Conservation (phyloP, 2,888 invertebrate genomes). For the Melanostoma scalare region DNA sequence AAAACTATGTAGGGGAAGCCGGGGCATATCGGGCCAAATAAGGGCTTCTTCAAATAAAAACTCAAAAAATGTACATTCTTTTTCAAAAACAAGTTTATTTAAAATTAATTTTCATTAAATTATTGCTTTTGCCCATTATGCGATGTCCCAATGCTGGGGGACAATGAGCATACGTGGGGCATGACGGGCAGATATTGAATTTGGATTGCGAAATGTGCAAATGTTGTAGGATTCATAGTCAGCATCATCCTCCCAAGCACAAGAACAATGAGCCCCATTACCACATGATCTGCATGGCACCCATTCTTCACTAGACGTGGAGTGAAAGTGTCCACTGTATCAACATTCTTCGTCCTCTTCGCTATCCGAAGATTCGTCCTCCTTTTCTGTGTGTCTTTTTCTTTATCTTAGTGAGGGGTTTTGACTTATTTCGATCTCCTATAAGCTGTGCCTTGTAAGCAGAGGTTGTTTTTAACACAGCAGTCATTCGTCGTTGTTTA, state of each 20-base stretch:
- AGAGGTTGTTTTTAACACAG: background rate
- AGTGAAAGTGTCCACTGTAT: constrained; percentile 10
- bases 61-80: too few relatives aligned
- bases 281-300: constrained; percentile 17
- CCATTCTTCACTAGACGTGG: background rate
- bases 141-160: background rate
- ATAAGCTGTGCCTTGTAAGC: background rate
- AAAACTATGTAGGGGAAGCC: too few relatives aligned
- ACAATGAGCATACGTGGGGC: background rate
- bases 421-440: too few relatives aligned
- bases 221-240: background rate
- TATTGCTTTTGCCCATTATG: background rate
- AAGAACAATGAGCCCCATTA: constrained; percentile 8
- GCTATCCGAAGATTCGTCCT: constrained; percentile 2
- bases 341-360: constrained; percentile 3
- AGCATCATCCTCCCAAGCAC: constrained; percentile 2
- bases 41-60: too few relatives aligned
- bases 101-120: too few relatives aligned
- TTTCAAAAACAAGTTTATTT: too few relatives aligned
- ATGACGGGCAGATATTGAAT: background rate
- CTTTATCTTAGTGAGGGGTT: too few relatives aligned
- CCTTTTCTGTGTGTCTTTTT: too few relatives aligned
- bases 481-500: background rate
- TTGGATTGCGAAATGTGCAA: constrained; percentile 5
- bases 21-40: too few relatives aligned